Conservation (phyloP, 2,797 vertebrate species). For the Sebastes trivittatus region DNA sequence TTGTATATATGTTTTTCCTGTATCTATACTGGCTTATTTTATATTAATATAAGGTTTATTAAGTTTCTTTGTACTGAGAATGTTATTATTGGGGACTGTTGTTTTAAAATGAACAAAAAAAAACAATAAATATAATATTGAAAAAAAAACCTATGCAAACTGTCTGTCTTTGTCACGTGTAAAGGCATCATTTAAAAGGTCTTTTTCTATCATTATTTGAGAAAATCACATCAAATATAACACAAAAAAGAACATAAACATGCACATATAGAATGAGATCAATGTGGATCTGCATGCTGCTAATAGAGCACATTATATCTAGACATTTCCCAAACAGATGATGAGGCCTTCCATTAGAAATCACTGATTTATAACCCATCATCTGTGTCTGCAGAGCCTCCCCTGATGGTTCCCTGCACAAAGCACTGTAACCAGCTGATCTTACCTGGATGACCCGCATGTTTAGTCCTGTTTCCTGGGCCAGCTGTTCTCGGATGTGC, state of each 20-base stretch:
- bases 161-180: background rate
- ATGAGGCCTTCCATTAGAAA: slow-evolving; percentile 48
- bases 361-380: background rate
- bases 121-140: no score
- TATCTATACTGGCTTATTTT: no score
- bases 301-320: slow-evolving; percentile 34
- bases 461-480: slow-evolving; percentile 94
- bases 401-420: no score
- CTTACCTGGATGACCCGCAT: slow-evolving; percentile 95
- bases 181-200: background rate
- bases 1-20: no score
- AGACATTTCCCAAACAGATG: slow-evolving; percentile 34
- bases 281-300: background rate
- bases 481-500: slow-evolving; percentile 94
- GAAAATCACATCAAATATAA: background rate
- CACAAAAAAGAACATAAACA: background rate
- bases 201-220: background rate
- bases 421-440: background rate
- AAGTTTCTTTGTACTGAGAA: no score
- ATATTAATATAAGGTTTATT: no score
- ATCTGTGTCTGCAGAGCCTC: no score
- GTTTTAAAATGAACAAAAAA: no score
- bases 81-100: no score
- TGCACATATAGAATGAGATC: background rate
- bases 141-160: background rate